Evolutionary conservation across 2,797 vertebrate genomes (phyloP), one percentile per base, ranked within the genome.

Genomic region (Mus caroli): DNA sequence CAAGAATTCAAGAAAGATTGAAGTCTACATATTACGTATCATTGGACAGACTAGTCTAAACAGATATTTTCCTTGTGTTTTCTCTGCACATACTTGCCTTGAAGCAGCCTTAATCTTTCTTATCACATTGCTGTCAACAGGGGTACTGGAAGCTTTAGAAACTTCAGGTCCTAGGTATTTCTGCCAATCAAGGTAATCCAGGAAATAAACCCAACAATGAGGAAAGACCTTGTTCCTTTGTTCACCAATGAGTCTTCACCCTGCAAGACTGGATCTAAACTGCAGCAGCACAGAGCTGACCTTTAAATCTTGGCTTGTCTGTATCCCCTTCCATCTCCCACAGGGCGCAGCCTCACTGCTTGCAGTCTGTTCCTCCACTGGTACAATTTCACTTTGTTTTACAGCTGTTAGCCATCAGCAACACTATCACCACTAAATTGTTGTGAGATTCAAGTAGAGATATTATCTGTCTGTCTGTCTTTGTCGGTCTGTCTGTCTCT

Each of bases 381-480:
- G 78, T 40, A 60, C 96, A 94, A 96, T 97, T 98, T 97, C 96
- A 96, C 96, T 97, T 98, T 97, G 52, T 96, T 88, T 94, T 97
- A 97, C 97, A 97, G 94, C 90, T 82, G 95, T 94, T 76, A 83
- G 26, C 46, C 95, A 77, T 92, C 75, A 89, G 88, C 77, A 96
- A 91, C 80, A 96, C 76, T 95, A 96, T 96, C 82, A 92, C 13
- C 64, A 62, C 92, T 15, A 22, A 0, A 0, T 43, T 28, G 8
- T 22, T 97, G 77, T 97, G 89, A 95, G 97, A 97, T 97, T 67
- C 54, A 97, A 79, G 5, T 80, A 43, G 67, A 69, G 22, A 43
- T 90, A 26, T 85, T 95, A 94, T 64, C 31, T 56, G 14, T 19
- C 82, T 85, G 3, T n/a, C 31, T 69, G 0, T 15, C 15, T 64